Evolutionary conservation across 2,888 invertebrate species (phyloP).

Genomic region (Brachyopa scutellaris): DNA sequence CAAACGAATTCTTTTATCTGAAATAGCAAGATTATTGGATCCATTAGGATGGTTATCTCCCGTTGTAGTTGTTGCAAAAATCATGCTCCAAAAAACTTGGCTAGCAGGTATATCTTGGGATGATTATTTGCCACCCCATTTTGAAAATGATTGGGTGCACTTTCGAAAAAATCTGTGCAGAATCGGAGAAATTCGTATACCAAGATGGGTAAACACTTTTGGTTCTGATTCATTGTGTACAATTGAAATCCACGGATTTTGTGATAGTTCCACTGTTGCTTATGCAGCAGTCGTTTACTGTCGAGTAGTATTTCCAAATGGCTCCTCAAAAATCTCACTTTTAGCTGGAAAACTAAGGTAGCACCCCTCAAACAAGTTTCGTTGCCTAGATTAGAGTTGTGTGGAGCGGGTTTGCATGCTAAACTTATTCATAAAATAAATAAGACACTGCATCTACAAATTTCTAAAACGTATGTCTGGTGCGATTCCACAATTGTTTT

Average conservation of each 20-base stretch:
- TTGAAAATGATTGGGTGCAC: neutral
- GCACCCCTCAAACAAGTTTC: too few species aligned
- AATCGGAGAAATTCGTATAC: neutral
- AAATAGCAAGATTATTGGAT: neutral
- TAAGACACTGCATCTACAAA: neutral
- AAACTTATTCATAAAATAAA: neutral
- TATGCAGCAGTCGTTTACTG: neutral
- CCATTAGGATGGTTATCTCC: neutral
- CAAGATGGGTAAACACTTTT: neutral
- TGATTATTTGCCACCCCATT: neutral
- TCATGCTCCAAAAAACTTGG: neutral
- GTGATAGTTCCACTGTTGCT: neutral
- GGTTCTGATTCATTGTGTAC: neutral
- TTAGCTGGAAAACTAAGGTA: neutral
- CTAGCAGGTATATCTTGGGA: neutral
- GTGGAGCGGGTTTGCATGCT: neutral
- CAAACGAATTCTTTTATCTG: neutral
- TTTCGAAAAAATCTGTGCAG: neutral
- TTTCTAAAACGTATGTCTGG: neutral
- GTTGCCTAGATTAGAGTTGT: neutral
- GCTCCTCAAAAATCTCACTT: neutral
- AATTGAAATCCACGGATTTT: neutral
- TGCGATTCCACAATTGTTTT: neutral
- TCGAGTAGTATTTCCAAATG: neutral
- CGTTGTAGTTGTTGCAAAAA: neutral